A percentile compares a stretch with the other conserved stretches of the same genome.
Conservation (phyloP, 2,113 vertebrate species). For the crab-eating macaque (Macaca fascicularis) region DNA sequence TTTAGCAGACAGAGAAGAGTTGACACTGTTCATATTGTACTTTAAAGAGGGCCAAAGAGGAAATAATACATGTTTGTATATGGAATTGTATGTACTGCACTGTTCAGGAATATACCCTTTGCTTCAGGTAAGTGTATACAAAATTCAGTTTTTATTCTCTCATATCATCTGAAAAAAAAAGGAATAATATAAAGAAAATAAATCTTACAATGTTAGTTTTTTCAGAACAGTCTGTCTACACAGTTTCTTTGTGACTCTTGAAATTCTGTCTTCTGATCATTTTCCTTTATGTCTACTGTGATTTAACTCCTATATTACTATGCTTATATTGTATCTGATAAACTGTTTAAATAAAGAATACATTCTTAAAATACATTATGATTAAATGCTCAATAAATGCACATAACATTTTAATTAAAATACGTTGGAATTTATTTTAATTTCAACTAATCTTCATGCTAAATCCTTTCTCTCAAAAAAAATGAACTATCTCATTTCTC, state of each 20-base stretch:
- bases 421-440: not conserved
- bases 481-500: not conserved
- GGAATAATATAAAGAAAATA: not conserved
- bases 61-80: not conserved
- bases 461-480: not conserved
- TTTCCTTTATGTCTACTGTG: not conserved
- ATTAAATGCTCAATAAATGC: not conserved
- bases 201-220: not conserved
- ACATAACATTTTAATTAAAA: not conserved
- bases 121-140: not conserved
- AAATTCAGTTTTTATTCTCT: conserved; percentile 7
- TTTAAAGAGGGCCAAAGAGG: not conserved
- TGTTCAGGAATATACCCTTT: not conserved
- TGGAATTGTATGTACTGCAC: not conserved
- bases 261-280: not conserved
- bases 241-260: not conserved
- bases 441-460: not conserved
- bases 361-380: not conserved
- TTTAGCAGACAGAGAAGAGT: not conserved
- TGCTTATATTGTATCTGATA: not conserved
- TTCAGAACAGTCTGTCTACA: not conserved
- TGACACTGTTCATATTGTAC: not conserved
- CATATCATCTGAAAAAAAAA: not conserved
- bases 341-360: not conserved
- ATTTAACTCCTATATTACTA: not conserved